These are phyloP conservation scores for Folsomia candida DNA, from an alignment of 2,888 invertebrate genomes.

Conservation along the genomic window DNA sequence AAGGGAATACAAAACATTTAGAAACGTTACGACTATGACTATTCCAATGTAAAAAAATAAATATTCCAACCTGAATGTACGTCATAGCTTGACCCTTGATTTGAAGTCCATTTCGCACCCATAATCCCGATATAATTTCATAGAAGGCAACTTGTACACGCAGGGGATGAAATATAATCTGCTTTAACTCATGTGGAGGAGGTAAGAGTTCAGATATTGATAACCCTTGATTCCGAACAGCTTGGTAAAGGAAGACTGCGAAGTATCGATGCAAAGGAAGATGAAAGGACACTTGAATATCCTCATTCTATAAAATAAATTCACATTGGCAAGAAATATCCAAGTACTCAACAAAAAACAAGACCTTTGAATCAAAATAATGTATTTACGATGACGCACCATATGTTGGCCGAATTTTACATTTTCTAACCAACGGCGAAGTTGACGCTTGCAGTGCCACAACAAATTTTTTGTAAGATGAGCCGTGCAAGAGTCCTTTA, in stretches of 20 bases:
- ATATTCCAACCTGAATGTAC: conserved; percentile 70
- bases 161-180: conserved; percentile 81
- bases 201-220: conserved; percentile 77
- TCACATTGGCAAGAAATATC: neutral
- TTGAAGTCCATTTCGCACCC: conserved; percentile 95
- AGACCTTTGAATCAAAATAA: conserved; percentile 23
- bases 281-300: conserved; percentile 90
- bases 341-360: neutral
- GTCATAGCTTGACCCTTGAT: conserved; percentile 99
- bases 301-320: conserved; percentile 64
- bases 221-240: conserved; percentile 70
- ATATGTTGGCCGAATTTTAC: conserved; percentile 56
- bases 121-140: conserved; percentile 89
- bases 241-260: conserved; percentile 81
- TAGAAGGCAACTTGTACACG: conserved; percentile 80
- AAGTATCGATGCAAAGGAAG: conserved; percentile 94
- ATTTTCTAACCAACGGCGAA: conserved; percentile 85
- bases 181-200: conserved; percentile 70
- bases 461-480: conserved; percentile 73
- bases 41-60: neutral
- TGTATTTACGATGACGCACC: no score
- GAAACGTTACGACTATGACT: neutral
- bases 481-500: conserved; percentile 69
- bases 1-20: neutral
- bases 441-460: conserved; percentile 70